A percentile compares a stretch with the other conserved stretches of the same genome.
Evolutionary conservation across 2,797 vertebrate genomes (phyloP).

Genomic region (Eulemur albifrons): DNA sequence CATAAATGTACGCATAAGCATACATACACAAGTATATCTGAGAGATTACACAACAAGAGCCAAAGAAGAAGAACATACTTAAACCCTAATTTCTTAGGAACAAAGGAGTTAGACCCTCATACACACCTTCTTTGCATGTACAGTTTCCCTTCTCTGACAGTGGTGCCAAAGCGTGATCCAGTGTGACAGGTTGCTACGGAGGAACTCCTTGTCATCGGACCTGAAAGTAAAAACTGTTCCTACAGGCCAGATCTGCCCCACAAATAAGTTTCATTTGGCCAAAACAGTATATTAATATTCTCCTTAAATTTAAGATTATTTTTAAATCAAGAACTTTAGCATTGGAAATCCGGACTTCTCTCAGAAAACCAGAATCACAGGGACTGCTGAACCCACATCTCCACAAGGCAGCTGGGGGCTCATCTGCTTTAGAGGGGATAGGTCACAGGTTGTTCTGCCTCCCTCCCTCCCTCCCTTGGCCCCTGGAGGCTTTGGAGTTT

Average conservation of each 20-base stretch:
- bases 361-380: background rate
- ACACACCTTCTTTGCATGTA: accelerated
- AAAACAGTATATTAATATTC: background rate
- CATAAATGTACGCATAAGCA: background rate
- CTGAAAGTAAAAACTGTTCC: background rate
- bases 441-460: background rate
- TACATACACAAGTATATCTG: background rate
- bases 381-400: background rate
- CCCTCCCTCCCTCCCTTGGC: background rate
- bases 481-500: background rate
- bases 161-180: background rate
- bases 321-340: background rate
- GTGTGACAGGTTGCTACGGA: accelerated
- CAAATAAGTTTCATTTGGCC: background rate
- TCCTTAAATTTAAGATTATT: background rate
- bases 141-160: background rate
- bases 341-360: background rate
- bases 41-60: background rate
- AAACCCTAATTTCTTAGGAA: background rate
- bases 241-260: background rate
- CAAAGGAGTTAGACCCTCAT: background rate
- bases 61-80: background rate
- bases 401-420: accelerated
- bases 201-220: background rate
- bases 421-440: accelerated